Percentiles rank a stretch among this genome's conserved stretches.
These are phyloP conservation scores for Philypnodon macrostomus DNA, from an alignment of 2,797 vertebrate genomes.

Conservation along the genomic window DNA sequence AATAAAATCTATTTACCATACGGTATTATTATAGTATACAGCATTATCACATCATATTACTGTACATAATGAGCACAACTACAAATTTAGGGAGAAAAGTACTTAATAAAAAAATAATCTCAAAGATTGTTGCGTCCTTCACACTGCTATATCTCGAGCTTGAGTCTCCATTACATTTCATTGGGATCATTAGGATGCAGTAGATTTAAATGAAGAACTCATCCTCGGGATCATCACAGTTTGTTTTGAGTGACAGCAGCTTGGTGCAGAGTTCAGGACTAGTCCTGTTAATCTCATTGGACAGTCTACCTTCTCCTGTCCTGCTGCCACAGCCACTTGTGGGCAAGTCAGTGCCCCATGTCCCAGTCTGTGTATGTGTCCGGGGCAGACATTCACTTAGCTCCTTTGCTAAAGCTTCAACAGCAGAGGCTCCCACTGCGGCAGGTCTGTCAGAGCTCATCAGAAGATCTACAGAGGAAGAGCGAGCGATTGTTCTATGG, in stretches of 20 bases:
- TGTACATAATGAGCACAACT: not conserved
- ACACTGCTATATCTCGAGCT: not conserved
- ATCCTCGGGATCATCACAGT: conserved; percentile 53
- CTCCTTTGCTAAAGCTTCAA: conserved; percentile 61
- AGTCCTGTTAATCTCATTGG: conserved; percentile 33
- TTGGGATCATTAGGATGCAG: not conserved
- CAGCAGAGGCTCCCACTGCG: conserved; percentile 51
- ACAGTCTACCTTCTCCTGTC: conserved; percentile 20
- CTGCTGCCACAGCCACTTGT: too few species aligned
- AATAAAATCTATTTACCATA: not conserved
- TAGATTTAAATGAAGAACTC: conserved; percentile 91
- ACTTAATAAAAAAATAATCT: not conserved
- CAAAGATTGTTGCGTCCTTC: not conserved
- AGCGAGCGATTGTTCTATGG: conserved; percentile 26
- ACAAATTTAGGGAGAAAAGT: not conserved
- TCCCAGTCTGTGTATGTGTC: too few species aligned
- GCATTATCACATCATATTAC: not conserved
- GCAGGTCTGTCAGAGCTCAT: conserved; percentile 25
- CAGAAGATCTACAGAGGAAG: conserved; percentile 46
- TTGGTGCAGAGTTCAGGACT: conserved; percentile 16
- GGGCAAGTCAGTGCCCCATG: too few species aligned
- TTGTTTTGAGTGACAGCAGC: conserved; percentile 7
- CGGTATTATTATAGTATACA: too few species aligned
- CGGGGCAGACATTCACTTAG: conserved; percentile 53
- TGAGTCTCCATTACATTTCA: not conserved